Conservation (phyloP, 2,888 invertebrate genomes). For the Lamproptera curius region DNA sequence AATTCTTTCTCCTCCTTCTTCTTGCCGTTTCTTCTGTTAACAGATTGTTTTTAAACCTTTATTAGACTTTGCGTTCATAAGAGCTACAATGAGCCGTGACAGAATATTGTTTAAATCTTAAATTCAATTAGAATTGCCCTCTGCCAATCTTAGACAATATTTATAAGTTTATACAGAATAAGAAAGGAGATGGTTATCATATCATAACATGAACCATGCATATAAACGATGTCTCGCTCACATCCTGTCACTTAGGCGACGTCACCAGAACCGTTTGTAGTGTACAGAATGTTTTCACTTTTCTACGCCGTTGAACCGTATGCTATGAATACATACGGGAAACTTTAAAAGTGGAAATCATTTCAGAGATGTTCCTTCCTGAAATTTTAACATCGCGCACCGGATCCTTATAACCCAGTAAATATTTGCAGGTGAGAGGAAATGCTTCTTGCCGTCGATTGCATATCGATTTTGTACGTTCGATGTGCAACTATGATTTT, state of each 20-base stretch:
- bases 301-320: slow-evolving; percentile 65
- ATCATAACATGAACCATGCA: too few relatives aligned
- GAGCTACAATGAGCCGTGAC: too few relatives aligned
- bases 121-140: too few relatives aligned
- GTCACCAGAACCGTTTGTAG: slow-evolving; percentile 40
- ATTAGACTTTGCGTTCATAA: too few relatives aligned
- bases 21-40: too few relatives aligned
- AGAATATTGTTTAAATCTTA: too few relatives aligned
- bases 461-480: slow-evolving; percentile 8
- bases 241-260: slow-evolving; percentile 31
- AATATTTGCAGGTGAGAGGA: slow-evolving; percentile 11
- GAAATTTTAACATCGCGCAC: slow-evolving; percentile 31
- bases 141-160: too few relatives aligned
- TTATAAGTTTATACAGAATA: too few relatives aligned
- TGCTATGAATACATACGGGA: slow-evolving; percentile 58
- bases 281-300: slow-evolving; percentile 67
- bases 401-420: slow-evolving; percentile 9
- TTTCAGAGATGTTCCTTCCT: slow-evolving; percentile 41
- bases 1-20: too few relatives aligned
- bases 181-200: too few relatives aligned
- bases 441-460: slow-evolving; percentile 10
- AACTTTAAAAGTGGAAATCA: slow-evolving; percentile 66
- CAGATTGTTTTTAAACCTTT: too few relatives aligned
- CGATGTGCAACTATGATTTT: too few relatives aligned
- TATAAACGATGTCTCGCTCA: slow-evolving; percentile 24